Evolutionary conservation across 64 coral and sea anemone species (phyloP).

Genomic region (Pachyseris speciosa): DNA sequence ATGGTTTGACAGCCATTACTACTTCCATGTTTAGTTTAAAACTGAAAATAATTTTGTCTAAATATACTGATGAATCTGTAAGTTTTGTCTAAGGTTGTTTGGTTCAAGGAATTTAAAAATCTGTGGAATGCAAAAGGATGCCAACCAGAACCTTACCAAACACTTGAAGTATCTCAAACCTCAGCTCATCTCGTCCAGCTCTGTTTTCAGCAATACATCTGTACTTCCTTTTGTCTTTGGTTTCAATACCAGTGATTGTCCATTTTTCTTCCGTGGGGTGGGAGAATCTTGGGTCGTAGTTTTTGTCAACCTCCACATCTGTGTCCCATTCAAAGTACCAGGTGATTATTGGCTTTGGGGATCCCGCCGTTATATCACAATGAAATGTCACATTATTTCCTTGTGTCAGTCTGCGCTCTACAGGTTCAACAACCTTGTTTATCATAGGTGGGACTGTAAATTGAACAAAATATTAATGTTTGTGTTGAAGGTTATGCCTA

Average conservation of each 20-base stretch:
- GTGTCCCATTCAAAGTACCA: background rate
- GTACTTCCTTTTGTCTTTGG: background rate
- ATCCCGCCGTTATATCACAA: background rate
- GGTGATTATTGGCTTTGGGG: background rate
- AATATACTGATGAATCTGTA: no score
- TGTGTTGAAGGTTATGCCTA: background rate
- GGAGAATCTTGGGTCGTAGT: background rate
- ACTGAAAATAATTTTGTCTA: no score
- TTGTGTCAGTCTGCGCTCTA: background rate
- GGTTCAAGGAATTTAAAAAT: no score
- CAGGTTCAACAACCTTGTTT: background rate
- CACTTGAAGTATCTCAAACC: background rate
- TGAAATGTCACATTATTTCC: constrained; percentile 5
- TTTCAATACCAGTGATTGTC: background rate
- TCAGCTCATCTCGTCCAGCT: background rate
- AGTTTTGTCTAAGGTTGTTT: no score
- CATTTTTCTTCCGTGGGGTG: background rate
- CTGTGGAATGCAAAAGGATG: no score
- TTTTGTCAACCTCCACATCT: background rate
- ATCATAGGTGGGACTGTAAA: background rate
- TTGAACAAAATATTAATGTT: background rate
- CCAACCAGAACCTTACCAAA: constrained; percentile 20
- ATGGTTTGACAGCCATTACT: no score
- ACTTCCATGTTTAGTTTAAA: no score
- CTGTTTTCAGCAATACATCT: background rate